phyloP scores from a whole-genome alignment of 2,888 invertebrate species.

The Erannis defoliaria region DNA sequence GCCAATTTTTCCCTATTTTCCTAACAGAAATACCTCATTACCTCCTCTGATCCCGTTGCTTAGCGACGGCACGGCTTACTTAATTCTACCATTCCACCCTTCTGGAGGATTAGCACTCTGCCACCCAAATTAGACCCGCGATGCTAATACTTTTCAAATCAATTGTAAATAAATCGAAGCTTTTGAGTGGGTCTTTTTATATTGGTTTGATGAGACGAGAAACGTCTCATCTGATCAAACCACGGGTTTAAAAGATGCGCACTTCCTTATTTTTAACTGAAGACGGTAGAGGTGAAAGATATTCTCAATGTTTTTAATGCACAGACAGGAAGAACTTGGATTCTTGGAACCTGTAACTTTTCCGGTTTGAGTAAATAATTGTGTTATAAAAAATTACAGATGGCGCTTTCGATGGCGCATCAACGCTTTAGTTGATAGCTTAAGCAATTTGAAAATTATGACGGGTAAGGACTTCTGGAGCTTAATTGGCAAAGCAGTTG shows the following conservation, averaged over 20 bases:
- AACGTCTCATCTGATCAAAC: too few relatives aligned
- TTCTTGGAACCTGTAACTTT: too few relatives aligned
- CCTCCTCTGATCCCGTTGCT: conserved; percentile 56
- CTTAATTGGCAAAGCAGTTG: too few relatives aligned
- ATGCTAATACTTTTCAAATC: conserved; percentile 38
- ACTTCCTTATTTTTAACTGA: background rate
- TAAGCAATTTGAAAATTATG: too few relatives aligned
- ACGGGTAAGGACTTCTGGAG: too few relatives aligned
- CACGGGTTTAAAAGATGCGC: conserved; percentile 18
- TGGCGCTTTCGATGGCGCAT: too few relatives aligned
- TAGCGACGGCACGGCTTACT: conserved; percentile 72
- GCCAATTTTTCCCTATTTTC: conserved; percentile 15
- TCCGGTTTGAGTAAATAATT: too few relatives aligned
- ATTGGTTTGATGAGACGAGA: conserved; percentile 20
- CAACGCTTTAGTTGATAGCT: too few relatives aligned
- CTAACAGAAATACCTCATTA: conserved; percentile 26
- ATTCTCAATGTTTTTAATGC: too few relatives aligned
- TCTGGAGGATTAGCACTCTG: conserved; percentile 46
- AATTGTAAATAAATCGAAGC: conserved; percentile 33
- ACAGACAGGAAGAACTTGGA: too few relatives aligned
- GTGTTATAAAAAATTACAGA: too few relatives aligned
- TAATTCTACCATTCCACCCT: conserved; percentile 62
- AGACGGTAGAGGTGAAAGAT: too few relatives aligned
- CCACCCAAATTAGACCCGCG: conserved; percentile 35
- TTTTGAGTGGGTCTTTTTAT: conserved; percentile 31